Evolutionary conservation across 2,113 vertebrate species (phyloP).

Genomic region (Uria lomvia): DNA sequence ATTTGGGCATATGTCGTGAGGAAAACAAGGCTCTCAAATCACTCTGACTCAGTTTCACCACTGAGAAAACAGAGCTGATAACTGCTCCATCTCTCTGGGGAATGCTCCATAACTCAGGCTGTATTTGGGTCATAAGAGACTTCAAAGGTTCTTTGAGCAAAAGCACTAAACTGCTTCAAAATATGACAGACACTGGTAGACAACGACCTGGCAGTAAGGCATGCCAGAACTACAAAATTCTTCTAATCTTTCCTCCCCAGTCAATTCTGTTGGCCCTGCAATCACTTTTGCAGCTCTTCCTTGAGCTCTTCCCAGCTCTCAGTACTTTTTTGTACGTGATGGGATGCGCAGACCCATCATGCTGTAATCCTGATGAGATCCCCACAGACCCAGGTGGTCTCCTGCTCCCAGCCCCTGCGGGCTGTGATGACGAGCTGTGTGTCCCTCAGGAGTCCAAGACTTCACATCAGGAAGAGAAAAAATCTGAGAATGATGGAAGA

Average conservation of each 20-base stretch:
- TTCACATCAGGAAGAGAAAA: not conserved
- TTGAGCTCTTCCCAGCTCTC: not conserved
- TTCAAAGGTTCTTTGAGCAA: conserved; percentile 33
- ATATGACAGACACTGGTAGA: not conserved
- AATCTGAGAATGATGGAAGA: not conserved
- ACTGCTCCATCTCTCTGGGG: not conserved
- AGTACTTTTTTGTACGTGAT: not conserved
- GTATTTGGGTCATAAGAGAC: conserved; percentile 41
- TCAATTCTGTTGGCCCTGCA: not conserved
- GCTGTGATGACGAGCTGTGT: not conserved
- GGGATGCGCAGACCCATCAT: not conserved
- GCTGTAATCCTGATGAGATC: not conserved
- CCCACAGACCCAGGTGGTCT: not conserved
- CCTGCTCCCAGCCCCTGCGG: rapidly evolving
- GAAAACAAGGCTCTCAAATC: not conserved
- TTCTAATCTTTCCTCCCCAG: not conserved
- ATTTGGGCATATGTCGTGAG: not conserved
- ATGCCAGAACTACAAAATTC: not conserved
- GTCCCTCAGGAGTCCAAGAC: not conserved
- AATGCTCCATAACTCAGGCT: not conserved
- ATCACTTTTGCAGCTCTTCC: not conserved
- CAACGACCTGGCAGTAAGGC: not conserved
- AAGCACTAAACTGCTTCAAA: conserved; percentile 17
- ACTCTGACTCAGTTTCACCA: conserved; percentile 33
- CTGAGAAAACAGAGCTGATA: not conserved